Conservation (phyloP, 2,888 invertebrate species). For the Cantharis rustica region DNA sequence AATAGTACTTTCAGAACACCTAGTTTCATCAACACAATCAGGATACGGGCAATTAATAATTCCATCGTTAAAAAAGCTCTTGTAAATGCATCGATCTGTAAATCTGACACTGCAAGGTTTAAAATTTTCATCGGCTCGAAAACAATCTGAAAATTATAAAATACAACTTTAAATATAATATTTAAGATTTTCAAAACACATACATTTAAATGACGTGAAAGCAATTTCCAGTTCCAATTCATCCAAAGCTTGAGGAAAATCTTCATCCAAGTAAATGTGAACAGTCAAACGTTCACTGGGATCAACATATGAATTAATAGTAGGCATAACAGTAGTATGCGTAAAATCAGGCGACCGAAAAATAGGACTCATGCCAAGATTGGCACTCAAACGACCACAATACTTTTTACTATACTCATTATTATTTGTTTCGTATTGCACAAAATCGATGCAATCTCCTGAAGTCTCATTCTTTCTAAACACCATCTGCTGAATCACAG, state of each 20-base stretch:
- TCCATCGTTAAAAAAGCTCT: constrained; percentile 56
- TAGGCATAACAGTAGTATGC: constrained; percentile 19
- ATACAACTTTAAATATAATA: background rate
- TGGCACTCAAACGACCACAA: constrained; percentile 51
- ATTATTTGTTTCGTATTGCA: constrained; percentile 52
- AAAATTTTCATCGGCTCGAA: constrained; percentile 14
- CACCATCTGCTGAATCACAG: constrained; percentile 59
- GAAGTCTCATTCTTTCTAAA: constrained; percentile 51
- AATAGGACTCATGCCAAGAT: constrained; percentile 38
- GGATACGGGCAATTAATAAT: constrained; percentile 56
- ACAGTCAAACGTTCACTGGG: constrained; percentile 53
- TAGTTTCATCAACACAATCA: constrained; percentile 56
- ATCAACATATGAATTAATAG: constrained; percentile 43
- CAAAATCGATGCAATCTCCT: constrained; percentile 58
- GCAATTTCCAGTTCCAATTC: constrained; percentile 54
- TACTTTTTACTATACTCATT: constrained; percentile 42
- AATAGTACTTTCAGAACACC: constrained; percentile 46
- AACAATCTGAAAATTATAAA: constrained; percentile 11
- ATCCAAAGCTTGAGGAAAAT: constrained; percentile 41
- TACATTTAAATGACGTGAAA: constrained; percentile 58
- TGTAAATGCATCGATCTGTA: constrained; percentile 52
- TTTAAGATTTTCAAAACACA: background rate
- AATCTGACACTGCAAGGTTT: constrained; percentile 36
- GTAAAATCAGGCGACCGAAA: constrained; percentile 33
- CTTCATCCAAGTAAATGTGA: constrained; percentile 52